Conservation (phyloP, 2,797 vertebrate species). For the Tiaroga cobitis region DNA sequence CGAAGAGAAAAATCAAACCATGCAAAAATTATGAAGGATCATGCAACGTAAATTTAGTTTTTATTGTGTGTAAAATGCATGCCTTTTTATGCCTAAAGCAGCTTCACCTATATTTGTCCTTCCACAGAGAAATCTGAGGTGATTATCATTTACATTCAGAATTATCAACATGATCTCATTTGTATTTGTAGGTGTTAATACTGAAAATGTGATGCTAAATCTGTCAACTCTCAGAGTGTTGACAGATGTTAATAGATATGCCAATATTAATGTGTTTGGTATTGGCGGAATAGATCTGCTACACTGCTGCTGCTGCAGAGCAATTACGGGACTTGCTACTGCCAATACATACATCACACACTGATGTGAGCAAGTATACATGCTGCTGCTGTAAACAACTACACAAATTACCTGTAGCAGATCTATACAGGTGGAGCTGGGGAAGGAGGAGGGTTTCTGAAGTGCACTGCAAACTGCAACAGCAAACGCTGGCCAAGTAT, state of each 20-base stretch:
- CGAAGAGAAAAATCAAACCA: background rate
- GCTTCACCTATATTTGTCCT: background rate
- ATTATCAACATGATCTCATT: background rate
- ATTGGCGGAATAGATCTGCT: too few relatives aligned
- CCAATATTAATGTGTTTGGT: background rate
- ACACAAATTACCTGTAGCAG: background rate
- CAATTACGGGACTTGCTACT: too few relatives aligned
- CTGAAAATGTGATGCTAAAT: background rate
- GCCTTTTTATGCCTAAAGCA: background rate
- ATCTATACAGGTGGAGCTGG: background rate
- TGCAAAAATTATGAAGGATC: background rate
- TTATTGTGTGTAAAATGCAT: background rate
- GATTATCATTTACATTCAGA: constrained; percentile 11
- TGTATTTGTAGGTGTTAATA: background rate
- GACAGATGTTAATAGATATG: background rate
- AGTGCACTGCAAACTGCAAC: background rate
- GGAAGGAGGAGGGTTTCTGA: background rate
- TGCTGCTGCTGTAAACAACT: too few relatives aligned
- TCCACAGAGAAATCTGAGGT: background rate
- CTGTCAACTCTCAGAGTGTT: background rate
- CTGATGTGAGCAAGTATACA: background rate
- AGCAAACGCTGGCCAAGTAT: too few relatives aligned
- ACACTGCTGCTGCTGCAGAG: background rate
- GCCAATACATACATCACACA: too few relatives aligned
- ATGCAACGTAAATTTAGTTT: background rate